Percentiles rank a stretch among this genome's conserved stretches.
Conservation (phyloP, 2,888 invertebrate genomes). For the Coenonympha arcania region DNA sequence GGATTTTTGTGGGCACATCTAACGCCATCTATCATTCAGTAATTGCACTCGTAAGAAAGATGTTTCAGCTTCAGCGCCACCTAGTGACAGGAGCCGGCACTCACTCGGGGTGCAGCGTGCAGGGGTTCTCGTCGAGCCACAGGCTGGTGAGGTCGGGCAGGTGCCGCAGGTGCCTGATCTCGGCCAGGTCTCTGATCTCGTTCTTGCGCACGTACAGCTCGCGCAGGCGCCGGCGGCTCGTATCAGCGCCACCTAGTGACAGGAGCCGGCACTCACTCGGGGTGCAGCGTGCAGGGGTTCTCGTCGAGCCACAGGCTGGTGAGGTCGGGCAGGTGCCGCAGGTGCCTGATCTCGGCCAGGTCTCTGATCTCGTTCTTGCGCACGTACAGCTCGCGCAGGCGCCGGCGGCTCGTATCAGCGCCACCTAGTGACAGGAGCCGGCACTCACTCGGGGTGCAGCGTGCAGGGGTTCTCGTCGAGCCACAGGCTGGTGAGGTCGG, state of each 20-base stretch:
- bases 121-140: slow-evolving; percentile 97
- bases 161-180: slow-evolving; percentile 84
- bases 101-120: slow-evolving; percentile 80
- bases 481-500: slow-evolving; percentile 77
- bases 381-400: slow-evolving; percentile 89
- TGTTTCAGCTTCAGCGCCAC: too few species aligned
- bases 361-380: slow-evolving; percentile 89
- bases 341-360: slow-evolving; percentile 84
- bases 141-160: slow-evolving; percentile 85
- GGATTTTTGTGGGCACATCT: too few species aligned
- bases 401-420: slow-evolving; percentile 82
- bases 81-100: not conserved
- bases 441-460: slow-evolving; percentile 82
- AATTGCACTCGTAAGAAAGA: too few species aligned
- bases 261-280: slow-evolving; percentile 80
- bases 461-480: slow-evolving; percentile 90
- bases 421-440: too few species aligned
- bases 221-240: slow-evolving; percentile 83
- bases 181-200: slow-evolving; percentile 83
- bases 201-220: slow-evolving; percentile 93
- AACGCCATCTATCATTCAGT: too few species aligned
- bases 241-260: too few species aligned
- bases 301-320: slow-evolving; percentile 89
- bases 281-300: slow-evolving; percentile 83
- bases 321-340: slow-evolving; percentile 66